phyloP scores from a whole-genome alignment of 2,888 invertebrate species.

The Augochlorella aurata region DNA sequence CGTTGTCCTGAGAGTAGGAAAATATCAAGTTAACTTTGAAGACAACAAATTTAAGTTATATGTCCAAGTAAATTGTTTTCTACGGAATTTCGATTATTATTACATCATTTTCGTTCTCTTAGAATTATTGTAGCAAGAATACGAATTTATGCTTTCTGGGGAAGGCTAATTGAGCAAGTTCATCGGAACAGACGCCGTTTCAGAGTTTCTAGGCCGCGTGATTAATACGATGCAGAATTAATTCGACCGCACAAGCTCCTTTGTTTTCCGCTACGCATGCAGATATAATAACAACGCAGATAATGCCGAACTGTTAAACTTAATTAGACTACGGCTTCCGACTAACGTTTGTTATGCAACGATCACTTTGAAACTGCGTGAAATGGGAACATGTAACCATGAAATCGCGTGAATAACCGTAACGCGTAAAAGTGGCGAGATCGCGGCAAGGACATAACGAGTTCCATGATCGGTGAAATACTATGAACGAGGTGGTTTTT shows the following conservation, averaged over 20 bases:
- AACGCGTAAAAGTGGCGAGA: slow-evolving; percentile 10
- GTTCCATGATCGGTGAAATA: background rate
- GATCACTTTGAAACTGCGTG: slow-evolving; percentile 9
- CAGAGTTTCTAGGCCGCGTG: background rate
- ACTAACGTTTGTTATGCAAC: slow-evolving; percentile 13
- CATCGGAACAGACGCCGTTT: background rate
- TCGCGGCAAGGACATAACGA: background rate
- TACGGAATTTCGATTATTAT: too few species aligned
- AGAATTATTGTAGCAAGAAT: too few species aligned
- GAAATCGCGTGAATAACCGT: background rate
- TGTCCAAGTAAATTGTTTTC: too few species aligned
- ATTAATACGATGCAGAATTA: slow-evolving; percentile 20
- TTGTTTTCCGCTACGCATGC: background rate
- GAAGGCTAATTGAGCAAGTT: background rate
- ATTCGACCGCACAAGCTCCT: background rate
- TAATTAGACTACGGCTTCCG: slow-evolving; percentile 28
- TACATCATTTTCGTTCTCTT: too few species aligned
- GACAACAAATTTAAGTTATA: too few species aligned
- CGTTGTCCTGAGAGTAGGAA: too few species aligned
- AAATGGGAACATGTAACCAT: slow-evolving; percentile 4
- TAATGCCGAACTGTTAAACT: slow-evolving; percentile 21
- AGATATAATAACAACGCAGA: background rate
- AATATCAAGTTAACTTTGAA: too few species aligned
- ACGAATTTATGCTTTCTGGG: background rate
- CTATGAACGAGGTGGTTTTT: background rate